These are phyloP conservation scores for Harpagoxenus sublaevis DNA, from an alignment of 2,888 invertebrate species.

Conservation along the genomic window DNA sequence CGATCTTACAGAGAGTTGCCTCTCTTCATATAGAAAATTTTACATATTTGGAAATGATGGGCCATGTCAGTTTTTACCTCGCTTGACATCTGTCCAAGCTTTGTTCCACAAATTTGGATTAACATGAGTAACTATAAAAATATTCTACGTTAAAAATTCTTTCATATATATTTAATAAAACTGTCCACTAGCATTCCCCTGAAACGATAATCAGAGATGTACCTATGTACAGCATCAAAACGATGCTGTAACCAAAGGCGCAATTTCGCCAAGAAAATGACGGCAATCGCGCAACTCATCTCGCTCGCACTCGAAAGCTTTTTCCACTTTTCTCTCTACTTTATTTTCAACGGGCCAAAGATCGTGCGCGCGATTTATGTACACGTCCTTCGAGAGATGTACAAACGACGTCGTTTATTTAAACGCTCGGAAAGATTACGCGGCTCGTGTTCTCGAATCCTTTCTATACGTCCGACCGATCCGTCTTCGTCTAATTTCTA, in stretches of 20 bases:
- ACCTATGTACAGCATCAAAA: conserved; percentile 13
- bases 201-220: neutral
- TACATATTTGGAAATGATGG: neutral
- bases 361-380: conserved; percentile 65
- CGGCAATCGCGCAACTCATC: conserved; percentile 60
- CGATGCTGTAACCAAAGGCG: conserved; percentile 62
- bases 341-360: conserved; percentile 56
- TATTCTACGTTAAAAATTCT: neutral
- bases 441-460: conserved; percentile 62
- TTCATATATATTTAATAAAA: conserved; percentile 24
- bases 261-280: conserved; percentile 71
- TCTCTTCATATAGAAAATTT: neutral
- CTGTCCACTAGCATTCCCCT: neutral
- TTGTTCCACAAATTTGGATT: neutral
- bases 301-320: conserved; percentile 25
- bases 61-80: neutral
- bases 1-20: neutral
- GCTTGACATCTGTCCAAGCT: neutral
- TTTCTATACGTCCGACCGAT: conserved; percentile 50
- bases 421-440: conserved; percentile 74
- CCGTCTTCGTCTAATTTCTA: conserved; percentile 53
- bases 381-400: conserved; percentile 64
- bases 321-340: conserved; percentile 24
- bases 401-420: conserved; percentile 80
- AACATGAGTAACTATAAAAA: conserved; percentile 3